phyloP scores from a whole-genome alignment of 2,113 vertebrate species.

The Microcebus jonahi region DNA sequence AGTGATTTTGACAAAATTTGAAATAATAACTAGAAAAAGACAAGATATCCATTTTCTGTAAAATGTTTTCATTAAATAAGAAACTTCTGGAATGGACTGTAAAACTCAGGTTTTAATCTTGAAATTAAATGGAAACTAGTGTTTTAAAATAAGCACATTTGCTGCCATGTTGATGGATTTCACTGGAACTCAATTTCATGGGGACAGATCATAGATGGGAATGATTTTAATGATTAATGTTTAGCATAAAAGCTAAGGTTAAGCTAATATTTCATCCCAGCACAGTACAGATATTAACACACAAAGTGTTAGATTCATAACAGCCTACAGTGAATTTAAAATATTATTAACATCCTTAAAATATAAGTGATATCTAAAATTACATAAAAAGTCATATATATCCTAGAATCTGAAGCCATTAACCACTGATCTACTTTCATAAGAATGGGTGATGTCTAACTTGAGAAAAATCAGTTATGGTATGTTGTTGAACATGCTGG shows the following conservation, averaged over 20 bases:
- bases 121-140: background rate
- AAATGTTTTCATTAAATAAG: background rate
- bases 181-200: background rate
- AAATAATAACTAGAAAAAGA: background rate
- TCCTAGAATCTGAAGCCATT: background rate
- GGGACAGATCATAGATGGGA: background rate
- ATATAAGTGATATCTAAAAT: background rate
- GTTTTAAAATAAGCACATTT: background rate
- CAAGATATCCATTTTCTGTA: background rate
- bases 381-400: background rate
- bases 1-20: background rate
- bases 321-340: background rate
- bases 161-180: background rate
- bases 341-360: background rate
- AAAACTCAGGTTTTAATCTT: background rate
- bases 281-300: background rate
- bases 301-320: background rate
- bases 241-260: background rate
- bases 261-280: background rate
- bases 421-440: background rate
- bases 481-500: background rate
- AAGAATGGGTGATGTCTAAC: background rate
- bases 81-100: background rate
- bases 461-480: background rate
- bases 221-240: background rate